Conservation (phyloP, 2,797 vertebrate genomes). For the Melanogrammus aeglefinus region DNA sequence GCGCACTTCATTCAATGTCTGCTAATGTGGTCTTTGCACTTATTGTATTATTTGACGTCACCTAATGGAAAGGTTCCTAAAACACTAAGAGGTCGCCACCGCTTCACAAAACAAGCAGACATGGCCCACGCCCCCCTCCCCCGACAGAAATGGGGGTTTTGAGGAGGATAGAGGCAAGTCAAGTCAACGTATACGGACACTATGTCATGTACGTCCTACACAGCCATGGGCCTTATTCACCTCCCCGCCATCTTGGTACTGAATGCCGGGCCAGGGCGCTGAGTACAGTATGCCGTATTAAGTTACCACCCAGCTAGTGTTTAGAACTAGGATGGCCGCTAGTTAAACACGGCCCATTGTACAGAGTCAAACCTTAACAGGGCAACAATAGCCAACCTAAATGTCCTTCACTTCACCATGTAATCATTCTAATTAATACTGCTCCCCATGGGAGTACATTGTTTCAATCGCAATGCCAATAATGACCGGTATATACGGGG, state of each 20-base stretch:
- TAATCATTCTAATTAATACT: constrained; percentile 1
- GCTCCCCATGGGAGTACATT: neutral
- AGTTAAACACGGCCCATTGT: neutral
- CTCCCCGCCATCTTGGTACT: neutral
- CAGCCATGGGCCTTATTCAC: neutral
- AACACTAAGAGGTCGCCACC: neutral
- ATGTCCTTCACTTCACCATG: neutral
- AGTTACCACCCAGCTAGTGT: neutral
- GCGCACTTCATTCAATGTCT: neutral
- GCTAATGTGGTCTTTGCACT: neutral
- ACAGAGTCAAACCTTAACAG: neutral
- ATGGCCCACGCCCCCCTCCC: constrained; percentile 44
- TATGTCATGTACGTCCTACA: neutral
- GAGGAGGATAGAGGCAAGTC: neutral
- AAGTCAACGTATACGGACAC: constrained; percentile 1
- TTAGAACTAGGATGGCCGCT: neutral
- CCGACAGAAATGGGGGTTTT: constrained; percentile 66
- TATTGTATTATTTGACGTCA: neutral
- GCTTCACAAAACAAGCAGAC: constrained; percentile 20
- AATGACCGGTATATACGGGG: neutral
- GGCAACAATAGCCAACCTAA: neutral
- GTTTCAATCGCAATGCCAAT: neutral
- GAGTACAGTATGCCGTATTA: neutral
- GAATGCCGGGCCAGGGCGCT: neutral
- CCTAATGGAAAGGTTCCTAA: neutral